Evolutionary conservation across 2,797 vertebrate species (phyloP).

Genomic region (Cirrhinus mrigala): DNA sequence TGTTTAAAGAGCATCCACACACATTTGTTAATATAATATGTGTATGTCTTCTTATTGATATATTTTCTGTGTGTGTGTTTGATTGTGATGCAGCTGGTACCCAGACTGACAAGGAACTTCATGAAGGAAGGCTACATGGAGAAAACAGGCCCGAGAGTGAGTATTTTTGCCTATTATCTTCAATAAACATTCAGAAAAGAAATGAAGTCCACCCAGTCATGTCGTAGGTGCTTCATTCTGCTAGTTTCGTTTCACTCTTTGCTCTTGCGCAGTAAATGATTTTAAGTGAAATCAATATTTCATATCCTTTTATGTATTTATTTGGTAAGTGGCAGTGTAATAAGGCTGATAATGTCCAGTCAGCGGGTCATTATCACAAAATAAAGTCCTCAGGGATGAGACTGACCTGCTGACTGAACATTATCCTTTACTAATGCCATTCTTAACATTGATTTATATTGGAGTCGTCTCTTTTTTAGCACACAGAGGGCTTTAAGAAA

Average conservation of each 20-base stretch:
- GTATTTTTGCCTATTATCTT: slow-evolving; percentile 24
- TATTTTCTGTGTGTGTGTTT: not conserved
- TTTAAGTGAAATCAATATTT: not conserved
- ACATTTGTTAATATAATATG: not conserved
- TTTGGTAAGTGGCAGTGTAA: not conserved
- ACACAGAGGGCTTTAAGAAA: slow-evolving; percentile 97
- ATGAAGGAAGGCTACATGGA: slow-evolving; percentile 98
- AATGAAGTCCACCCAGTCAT: not conserved
- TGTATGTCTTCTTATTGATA: not conserved
- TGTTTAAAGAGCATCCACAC: not conserved
- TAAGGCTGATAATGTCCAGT: not conserved
- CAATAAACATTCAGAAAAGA: not conserved
- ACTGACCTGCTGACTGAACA: not conserved
- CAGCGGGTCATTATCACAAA: not conserved
- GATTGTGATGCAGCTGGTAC: slow-evolving; percentile 84
- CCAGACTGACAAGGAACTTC: slow-evolving; percentile 97
- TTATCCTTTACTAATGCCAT: not conserved
- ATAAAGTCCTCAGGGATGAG: not conserved
- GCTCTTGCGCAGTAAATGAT: not conserved
- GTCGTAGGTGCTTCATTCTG: not conserved
- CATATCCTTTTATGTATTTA: not conserved
- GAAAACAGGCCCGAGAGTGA: slow-evolving; percentile 96
- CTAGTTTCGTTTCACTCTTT: not conserved
- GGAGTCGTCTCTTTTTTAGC: slow-evolving; percentile 74
- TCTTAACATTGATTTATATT: not conserved